These are phyloP conservation scores for Cerceris ruficornis DNA, from an alignment of 2,888 invertebrate genomes.

Conservation along the genomic window DNA sequence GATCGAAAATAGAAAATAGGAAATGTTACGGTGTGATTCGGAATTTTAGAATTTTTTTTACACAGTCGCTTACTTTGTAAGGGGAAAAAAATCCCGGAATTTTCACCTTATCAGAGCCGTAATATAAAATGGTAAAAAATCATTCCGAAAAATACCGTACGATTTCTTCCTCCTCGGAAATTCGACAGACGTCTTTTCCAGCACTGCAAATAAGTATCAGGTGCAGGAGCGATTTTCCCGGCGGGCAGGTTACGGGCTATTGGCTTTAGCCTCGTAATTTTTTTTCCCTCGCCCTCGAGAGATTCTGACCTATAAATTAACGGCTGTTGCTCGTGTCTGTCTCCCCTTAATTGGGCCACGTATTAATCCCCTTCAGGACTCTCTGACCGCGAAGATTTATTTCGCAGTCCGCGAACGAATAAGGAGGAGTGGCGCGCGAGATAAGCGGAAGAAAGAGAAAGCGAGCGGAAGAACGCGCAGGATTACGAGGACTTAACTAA, in stretches of 20 bases:
- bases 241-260: neutral
- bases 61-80: too few species aligned
- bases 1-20: too few species aligned
- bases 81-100: too few species aligned
- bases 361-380: slow-evolving; percentile 67
- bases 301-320: slow-evolving; percentile 56
- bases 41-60: too few species aligned
- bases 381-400: slow-evolving; percentile 67
- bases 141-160: too few species aligned
- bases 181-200: too few species aligned
- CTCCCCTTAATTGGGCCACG: slow-evolving; percentile 70
- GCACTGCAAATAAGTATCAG: neutral
- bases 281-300: slow-evolving; percentile 30
- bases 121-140: too few species aligned
- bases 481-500: slow-evolving; percentile 68
- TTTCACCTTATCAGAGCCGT: too few species aligned
- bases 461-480: slow-evolving; percentile 51
- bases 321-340: slow-evolving; percentile 36
- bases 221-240: neutral
- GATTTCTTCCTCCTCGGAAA: too few species aligned
- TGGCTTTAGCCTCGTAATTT: slow-evolving; percentile 26
- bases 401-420: slow-evolving; percentile 30
- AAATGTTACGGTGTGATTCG: too few species aligned
- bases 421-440: slow-evolving; percentile 35
- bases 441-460: slow-evolving; percentile 52